Conservation (phyloP, 2,113 vertebrate genomes). For the Bos javanicus region DNA sequence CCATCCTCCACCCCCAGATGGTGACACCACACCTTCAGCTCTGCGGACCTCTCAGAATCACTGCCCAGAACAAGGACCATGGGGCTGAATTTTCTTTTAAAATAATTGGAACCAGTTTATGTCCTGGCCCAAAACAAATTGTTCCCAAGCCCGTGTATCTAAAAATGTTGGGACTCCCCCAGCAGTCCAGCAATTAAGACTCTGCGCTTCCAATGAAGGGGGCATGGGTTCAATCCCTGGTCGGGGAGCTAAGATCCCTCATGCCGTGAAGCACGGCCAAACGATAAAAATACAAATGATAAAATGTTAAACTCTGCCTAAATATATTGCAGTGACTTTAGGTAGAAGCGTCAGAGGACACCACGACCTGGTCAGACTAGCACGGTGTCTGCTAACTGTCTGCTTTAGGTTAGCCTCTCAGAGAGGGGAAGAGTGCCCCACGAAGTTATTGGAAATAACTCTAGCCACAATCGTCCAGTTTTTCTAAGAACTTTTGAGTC, state of each 20-base stretch:
- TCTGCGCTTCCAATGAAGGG: neutral
- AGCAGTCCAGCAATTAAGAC: neutral
- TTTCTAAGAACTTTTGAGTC: neutral
- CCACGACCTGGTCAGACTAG: neutral
- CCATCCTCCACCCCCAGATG: conserved; percentile 9
- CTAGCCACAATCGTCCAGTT: neutral
- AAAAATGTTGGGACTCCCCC: neutral
- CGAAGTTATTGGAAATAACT: neutral
- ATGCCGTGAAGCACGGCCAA: neutral
- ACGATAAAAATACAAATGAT: neutral
- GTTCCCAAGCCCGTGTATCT: neutral
- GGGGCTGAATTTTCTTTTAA: conserved; percentile 36
- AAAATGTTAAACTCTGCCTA: conserved; percentile 40
- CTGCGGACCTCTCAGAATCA: conserved; percentile 37
- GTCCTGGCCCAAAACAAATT: conserved; percentile 68
- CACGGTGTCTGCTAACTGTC: neutral
- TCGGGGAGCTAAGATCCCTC: neutral
- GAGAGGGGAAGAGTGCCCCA: neutral
- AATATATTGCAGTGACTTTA: neutral
- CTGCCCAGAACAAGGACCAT: conserved; percentile 39
- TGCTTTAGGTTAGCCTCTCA: conserved; percentile 4
- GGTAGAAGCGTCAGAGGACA: neutral
- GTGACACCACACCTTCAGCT: neutral
- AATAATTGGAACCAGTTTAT: conserved; percentile 60
- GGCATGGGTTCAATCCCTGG: neutral